phyloP scores from a whole-genome alignment of 2,888 invertebrate species.

The Leucoma salicis region DNA sequence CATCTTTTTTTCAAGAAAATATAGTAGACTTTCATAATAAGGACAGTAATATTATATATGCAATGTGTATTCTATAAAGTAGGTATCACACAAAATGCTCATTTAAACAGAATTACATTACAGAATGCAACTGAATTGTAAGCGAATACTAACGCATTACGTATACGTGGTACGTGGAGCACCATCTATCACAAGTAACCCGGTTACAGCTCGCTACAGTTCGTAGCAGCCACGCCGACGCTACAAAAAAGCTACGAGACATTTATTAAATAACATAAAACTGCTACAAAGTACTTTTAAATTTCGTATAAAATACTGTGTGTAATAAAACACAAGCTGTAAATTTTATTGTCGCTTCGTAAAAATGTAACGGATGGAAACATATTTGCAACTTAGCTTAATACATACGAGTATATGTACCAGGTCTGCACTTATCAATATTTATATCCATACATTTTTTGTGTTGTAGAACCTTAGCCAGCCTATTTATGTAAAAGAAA shows the following conservation, averaged over 20 bases:
- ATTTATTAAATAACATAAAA: conserved; percentile 5
- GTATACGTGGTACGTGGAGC: conserved; percentile 14
- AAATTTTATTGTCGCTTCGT: neutral
- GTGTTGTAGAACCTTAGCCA: no score
- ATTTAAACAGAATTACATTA: neutral
- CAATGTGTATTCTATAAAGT: no score
- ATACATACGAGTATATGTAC: no score
- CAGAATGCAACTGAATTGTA: neutral
- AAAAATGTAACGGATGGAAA: neutral
- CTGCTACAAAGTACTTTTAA: neutral
- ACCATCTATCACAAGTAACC: conserved; percentile 57
- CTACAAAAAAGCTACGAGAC: conserved; percentile 47
- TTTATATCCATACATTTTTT: no score
- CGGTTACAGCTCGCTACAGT: conserved; percentile 57
- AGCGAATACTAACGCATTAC: neutral
- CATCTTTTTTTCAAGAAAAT: no score
- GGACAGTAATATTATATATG: no score
- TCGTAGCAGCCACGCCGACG: conserved; percentile 32
- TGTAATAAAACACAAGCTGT: conserved; percentile 1
- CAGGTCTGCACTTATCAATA: no score
- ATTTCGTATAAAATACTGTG: neutral
- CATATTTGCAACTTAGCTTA: no score
- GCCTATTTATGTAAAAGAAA: no score
- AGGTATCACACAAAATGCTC: neutral
- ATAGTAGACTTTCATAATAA: no score